Conservation (phyloP, 1,140 invertebrate species). For the Monomorium pharaonis region DNA sequence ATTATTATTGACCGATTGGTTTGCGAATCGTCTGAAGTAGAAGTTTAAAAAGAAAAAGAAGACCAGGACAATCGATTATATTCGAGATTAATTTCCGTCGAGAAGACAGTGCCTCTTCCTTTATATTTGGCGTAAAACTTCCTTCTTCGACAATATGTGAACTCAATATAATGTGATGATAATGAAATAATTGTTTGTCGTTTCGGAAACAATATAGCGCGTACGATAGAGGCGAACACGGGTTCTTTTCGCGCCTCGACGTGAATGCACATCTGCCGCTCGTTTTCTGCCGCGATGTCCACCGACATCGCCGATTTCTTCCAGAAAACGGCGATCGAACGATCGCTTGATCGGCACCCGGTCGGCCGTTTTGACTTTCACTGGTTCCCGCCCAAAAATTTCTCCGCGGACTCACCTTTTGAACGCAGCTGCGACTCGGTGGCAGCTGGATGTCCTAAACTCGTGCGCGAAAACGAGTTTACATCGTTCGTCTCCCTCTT, state of each 20-base stretch:
- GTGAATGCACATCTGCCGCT: slow-evolving; percentile 3
- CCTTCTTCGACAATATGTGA: not conserved
- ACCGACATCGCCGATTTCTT: not conserved
- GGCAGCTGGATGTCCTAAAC: not conserved
- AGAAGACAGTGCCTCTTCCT: not conserved
- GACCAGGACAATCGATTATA: not conserved
- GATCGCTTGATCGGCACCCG: not conserved
- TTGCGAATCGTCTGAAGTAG: not conserved
- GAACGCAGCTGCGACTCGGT: not conserved
- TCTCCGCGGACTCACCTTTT: slow-evolving; percentile 20
- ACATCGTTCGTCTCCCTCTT: not conserved
- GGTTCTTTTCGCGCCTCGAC: not conserved
- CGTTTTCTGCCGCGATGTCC: not conserved
- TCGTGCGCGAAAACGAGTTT: not conserved
- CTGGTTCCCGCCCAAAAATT: not conserved
- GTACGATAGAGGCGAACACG: not conserved
- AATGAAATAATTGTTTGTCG: not conserved
- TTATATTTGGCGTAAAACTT: not conserved
- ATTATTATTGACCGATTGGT: not conserved
- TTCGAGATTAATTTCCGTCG: not conserved
- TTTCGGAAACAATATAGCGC: not conserved
- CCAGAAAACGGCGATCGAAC: not conserved
- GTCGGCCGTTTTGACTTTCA: not conserved
- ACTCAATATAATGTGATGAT: too few species aligned
- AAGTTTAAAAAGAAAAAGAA: not conserved